These are phyloP conservation scores for Cremastinae sp. DNA, from an alignment of 2,888 invertebrate species.

Conservation along the genomic window DNA sequence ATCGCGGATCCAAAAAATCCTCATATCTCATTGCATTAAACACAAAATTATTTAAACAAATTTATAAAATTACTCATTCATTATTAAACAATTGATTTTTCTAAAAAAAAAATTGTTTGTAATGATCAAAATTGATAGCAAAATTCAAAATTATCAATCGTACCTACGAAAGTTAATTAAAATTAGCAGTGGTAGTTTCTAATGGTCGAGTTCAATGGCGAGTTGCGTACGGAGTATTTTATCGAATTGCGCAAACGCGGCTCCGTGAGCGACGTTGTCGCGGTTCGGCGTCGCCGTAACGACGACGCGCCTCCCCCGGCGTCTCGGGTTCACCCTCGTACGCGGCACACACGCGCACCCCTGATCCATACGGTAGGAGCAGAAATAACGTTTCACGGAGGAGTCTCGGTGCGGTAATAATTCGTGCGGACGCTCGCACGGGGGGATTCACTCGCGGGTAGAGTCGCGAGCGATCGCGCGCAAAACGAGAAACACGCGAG, in stretches of 20 bases:
- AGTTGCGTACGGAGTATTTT: constrained; percentile 20
- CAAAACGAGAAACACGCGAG: not conserved
- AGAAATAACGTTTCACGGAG: constrained; percentile 33
- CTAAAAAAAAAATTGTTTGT: too few species aligned
- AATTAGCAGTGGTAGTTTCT: not conserved
- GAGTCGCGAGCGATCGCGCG: constrained; percentile 1
- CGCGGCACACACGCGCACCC: constrained; percentile 32
- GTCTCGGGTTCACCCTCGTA: constrained; percentile 50
- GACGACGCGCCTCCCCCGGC: constrained; percentile 52
- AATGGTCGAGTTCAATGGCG: constrained; percentile 20
- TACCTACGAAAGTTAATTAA: not conserved
- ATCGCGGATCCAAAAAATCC: too few species aligned
- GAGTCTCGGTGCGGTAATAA: constrained; percentile 28
- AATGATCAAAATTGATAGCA: too few species aligned
- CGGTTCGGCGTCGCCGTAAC: constrained; percentile 41
- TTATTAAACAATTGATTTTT: too few species aligned
- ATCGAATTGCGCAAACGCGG: constrained; percentile 56
- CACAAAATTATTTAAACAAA: too few species aligned
- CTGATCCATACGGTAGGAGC: constrained; percentile 22
- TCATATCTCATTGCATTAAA: too few species aligned
- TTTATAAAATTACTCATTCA: too few species aligned
- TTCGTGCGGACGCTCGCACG: constrained; percentile 1
- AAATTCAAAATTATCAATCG: too few species aligned
- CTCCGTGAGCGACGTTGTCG: constrained; percentile 69
- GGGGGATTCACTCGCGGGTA: not conserved